Percentiles rank a stretch among this genome's conserved stretches.
Evolutionary conservation across 2,113 vertebrate genomes (phyloP).

Genomic region (Eurypyga helias): DNA sequence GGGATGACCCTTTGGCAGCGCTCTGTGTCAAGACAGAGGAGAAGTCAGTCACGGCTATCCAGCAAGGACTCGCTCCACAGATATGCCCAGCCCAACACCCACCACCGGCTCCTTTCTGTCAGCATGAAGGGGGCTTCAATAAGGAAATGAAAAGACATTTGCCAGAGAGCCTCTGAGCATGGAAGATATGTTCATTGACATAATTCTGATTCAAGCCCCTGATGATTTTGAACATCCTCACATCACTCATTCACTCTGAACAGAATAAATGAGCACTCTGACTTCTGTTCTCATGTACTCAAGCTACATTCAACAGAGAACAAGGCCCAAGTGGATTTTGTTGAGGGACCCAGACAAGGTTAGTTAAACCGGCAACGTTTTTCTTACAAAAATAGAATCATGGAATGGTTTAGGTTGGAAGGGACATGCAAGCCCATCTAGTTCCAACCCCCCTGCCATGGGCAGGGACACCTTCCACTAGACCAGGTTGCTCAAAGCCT

Average conservation of each 20-base stretch:
- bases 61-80: accelerated
- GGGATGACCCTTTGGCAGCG: not conserved
- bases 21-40: not conserved
- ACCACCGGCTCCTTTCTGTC: not conserved
- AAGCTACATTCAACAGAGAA: not conserved
- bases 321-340: not conserved
- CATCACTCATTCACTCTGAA: not conserved
- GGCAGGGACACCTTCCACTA: no score
- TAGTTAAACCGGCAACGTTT: not conserved
- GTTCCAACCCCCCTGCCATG: no score
- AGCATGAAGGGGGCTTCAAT: not conserved
- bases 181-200: not conserved
- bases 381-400: no score
- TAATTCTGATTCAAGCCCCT: not conserved
- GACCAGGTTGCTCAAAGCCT: no score
- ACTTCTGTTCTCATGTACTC: not conserved
- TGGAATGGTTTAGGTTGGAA: no score
- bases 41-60: not conserved
- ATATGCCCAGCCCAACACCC: not conserved
- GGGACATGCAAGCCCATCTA: no score
- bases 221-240: not conserved
- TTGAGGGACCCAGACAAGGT: not conserved
- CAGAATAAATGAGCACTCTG: not conserved
- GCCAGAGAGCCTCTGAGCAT: not conserved
- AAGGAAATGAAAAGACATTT: not conserved